Evolutionary conservation across 2,113 vertebrate species (phyloP).

Genomic region (Bufo bufo): DNA sequence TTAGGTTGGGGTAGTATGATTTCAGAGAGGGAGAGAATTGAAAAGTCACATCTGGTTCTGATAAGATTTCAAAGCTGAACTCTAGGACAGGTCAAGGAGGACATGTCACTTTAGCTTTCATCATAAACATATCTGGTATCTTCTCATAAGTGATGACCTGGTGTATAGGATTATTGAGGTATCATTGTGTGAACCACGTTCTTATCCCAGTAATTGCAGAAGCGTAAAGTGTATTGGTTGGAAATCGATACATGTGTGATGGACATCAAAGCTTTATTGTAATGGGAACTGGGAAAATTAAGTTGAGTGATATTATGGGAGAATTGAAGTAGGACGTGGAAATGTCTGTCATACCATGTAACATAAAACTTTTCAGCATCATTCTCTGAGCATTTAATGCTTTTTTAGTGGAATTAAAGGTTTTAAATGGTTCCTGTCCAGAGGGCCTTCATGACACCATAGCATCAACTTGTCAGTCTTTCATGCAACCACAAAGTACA

Average conservation of each 20-base stretch:
- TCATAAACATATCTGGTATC: neutral
- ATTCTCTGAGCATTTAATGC: neutral
- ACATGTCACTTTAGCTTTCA: neutral
- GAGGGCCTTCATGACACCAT: conserved; percentile 4
- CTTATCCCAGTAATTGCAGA: conserved; percentile 7
- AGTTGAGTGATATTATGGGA: neutral
- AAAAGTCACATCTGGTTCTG: neutral
- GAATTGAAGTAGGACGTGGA: neutral
- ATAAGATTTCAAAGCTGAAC: neutral
- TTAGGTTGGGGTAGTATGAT: neutral
- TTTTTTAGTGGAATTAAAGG: neutral
- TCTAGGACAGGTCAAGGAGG: neutral
- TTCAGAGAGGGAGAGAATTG: neutral
- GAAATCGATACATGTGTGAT: neutral
- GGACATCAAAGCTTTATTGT: neutral
- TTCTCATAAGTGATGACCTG: neutral
- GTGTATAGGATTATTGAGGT: neutral
- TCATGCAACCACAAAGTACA: conserved; percentile 6
- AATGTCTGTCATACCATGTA: conserved; percentile 8
- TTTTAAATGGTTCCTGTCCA: conserved; percentile 34
- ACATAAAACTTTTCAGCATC: neutral
- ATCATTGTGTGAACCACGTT: neutral
- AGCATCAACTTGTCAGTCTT: conserved; percentile 28
- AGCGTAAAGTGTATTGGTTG: neutral
- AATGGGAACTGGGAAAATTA: neutral